Conservation (phyloP, 37 sponge, comb jelly and placozoan genomes). For the Chondrosia reniformis region DNA sequence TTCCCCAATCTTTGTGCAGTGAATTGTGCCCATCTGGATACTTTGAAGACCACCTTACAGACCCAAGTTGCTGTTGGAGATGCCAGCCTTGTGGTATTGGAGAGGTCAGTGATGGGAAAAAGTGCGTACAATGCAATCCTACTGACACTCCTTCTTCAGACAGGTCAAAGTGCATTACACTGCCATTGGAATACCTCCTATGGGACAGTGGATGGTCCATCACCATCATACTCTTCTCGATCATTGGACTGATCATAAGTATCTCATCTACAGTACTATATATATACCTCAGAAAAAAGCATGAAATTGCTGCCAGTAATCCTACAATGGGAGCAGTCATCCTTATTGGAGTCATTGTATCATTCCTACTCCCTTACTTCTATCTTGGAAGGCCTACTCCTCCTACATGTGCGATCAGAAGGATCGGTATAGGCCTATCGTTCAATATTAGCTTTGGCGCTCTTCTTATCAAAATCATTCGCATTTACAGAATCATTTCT, state of each 20-base stretch:
- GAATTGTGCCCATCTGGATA: background rate
- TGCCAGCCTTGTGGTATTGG: background rate
- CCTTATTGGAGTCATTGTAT: conserved; percentile 3
- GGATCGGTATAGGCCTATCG: conserved; percentile 2
- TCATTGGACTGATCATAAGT: conserved; percentile 9
- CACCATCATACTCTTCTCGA: background rate
- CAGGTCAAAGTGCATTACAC: background rate
- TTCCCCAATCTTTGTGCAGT: background rate
- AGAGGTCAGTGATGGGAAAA: background rate
- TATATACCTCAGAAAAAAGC: conserved; percentile 9
- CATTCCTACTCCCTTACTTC: background rate
- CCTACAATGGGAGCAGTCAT: conserved; percentile 3
- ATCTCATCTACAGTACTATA: background rate
- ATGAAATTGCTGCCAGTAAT: conserved; percentile 15
- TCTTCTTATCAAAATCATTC: conserved; percentile 30
- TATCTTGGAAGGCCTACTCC: conserved; percentile 13
- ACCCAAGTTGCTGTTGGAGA: background rate
- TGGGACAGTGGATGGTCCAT: background rate
- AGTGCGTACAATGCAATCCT: background rate
- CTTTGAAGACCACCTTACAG: background rate
- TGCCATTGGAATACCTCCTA: background rate
- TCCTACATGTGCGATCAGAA: background rate
- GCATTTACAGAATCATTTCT: conserved; percentile 27
- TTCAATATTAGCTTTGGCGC: conserved; percentile 33
- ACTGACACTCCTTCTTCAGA: background rate